Percentiles rank a stretch among this genome's conserved stretches.
These are phyloP conservation scores for Dinocampus coccinellae DNA, from an alignment of 2,888 invertebrate genomes.

Conservation along the genomic window DNA sequence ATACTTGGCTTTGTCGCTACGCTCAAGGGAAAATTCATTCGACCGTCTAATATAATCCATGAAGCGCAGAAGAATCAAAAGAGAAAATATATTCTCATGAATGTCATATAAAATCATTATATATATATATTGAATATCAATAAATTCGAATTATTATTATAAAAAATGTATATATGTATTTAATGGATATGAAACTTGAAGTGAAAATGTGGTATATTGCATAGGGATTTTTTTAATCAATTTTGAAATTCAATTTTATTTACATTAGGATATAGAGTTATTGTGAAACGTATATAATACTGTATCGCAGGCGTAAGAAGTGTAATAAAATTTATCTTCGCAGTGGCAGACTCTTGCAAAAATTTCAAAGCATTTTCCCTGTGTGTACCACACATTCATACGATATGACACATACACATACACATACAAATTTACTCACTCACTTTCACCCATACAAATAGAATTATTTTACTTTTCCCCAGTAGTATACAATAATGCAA, in stretches of 20 bases:
- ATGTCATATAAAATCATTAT: not conserved
- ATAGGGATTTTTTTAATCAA: not conserved
- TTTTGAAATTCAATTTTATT: not conserved
- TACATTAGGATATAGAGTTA: not conserved
- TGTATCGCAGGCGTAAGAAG: not conserved
- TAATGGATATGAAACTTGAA: not conserved
- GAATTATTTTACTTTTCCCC: constrained; percentile 19
- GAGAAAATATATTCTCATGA: not conserved
- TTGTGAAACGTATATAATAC: not conserved
- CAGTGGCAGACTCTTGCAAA: constrained; percentile 54
- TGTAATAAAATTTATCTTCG: constrained; percentile 60
- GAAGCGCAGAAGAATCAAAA: not conserved
- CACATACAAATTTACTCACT: too few species aligned
- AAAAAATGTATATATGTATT: not conserved
- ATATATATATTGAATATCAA: not conserved
- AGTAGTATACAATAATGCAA: constrained; percentile 31
- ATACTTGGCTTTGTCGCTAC: not conserved
- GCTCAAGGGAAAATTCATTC: constrained; percentile 15
- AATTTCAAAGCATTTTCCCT: constrained; percentile 54
- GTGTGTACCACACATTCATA: not conserved
- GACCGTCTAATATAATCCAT: not conserved
- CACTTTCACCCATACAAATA: too few species aligned
- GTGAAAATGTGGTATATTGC: not conserved
- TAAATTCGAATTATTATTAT: not conserved
- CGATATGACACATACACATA: constrained; percentile 11